These are phyloP conservation scores for Tokudaia tokunoshimensis DNA, from an alignment of 2,797 vertebrate genomes.

Conservation along the genomic window DNA sequence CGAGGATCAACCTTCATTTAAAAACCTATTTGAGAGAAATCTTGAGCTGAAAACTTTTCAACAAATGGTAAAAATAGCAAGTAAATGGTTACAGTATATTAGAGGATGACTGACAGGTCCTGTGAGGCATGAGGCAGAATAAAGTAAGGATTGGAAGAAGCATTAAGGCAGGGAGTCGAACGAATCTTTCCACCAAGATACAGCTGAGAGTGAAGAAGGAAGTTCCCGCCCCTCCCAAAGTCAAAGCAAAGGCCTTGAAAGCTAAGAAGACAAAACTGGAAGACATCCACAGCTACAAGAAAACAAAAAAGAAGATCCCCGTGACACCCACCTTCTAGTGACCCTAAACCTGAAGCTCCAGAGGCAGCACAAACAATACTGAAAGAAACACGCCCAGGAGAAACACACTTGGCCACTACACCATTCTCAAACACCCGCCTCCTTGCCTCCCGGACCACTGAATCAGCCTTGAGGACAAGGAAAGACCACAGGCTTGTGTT, in stretches of 20 bases:
- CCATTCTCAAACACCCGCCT: neutral
- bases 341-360: neutral
- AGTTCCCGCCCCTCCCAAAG: neutral
- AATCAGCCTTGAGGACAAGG: neutral
- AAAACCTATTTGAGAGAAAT: neutral
- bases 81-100: neutral
- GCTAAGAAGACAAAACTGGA: neutral
- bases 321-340: neutral
- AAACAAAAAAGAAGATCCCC: neutral
- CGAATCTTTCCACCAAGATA: neutral
- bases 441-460: neutral
- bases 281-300: neutral
- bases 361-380: neutral
- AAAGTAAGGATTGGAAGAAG: neutral
- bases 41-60: conserved; percentile 4
- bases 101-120: neutral
- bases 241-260: neutral
- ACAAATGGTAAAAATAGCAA: conserved; percentile 16
- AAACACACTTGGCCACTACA: neutral
- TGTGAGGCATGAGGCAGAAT: neutral
- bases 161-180: neutral
- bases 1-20: conserved; percentile 43
- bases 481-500: neutral
- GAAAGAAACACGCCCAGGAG: neutral
- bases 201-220: neutral